Evolutionary conservation across 2,797 vertebrate genomes (phyloP).

Genomic region (Diplodus puntazzo): DNA sequence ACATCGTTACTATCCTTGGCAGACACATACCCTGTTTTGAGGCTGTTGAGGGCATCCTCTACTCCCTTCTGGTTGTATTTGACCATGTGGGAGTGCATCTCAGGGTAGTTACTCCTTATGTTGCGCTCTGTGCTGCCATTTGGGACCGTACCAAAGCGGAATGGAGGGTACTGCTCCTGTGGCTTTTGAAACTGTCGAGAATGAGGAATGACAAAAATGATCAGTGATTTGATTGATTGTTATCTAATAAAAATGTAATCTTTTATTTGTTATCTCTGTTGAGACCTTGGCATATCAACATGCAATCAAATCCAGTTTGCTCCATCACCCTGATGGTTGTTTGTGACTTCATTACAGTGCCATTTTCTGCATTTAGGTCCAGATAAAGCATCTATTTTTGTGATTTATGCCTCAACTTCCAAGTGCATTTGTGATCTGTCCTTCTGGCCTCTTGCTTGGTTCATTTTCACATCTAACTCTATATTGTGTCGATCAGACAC

Average conservation of each 20-base stretch:
- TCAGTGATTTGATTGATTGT: not conserved
- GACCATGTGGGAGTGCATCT: slow-evolving; percentile 99
- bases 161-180: slow-evolving; percentile 97
- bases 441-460: slow-evolving; percentile 32
- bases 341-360: not conserved
- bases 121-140: slow-evolving; percentile 98
- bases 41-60: slow-evolving; percentile 95
- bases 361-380: not conserved
- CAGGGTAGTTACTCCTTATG: slow-evolving; percentile 97
- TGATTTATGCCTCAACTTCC: slow-evolving; percentile 17
- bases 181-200: slow-evolving; percentile 93
- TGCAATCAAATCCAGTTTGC: not conserved
- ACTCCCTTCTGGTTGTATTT: slow-evolving; percentile 99
- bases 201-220: not conserved
- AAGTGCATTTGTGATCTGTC: slow-evolving; percentile 37
- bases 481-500: slow-evolving; percentile 37
- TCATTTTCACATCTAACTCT: slow-evolving; percentile 47
- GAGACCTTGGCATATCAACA: not conserved
- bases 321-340: not conserved
- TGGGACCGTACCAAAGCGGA: slow-evolving; percentile 97
- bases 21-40: slow-evolving; percentile 92
- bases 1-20: not conserved
- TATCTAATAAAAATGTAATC: not conserved
- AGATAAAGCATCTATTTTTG: slow-evolving; percentile 7
- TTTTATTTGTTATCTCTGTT: not conserved